Conservation (phyloP, 2,888 invertebrate species). For the Drosophila pegasa region DNA sequence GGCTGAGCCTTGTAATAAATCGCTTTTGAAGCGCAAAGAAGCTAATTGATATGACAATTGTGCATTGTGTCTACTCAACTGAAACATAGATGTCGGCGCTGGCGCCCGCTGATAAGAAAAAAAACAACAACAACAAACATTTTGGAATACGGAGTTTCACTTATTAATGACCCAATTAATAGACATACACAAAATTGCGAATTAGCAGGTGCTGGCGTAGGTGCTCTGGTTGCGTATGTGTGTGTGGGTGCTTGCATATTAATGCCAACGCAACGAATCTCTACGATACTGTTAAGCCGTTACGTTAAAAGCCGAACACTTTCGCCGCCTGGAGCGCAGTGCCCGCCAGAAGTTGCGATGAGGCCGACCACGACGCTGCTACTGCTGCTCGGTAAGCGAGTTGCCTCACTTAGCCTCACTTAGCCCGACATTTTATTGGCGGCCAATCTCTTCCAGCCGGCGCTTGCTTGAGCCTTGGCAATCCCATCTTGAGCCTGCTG, state of each 20-base stretch:
- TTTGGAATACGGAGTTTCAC: slow-evolving; percentile 27
- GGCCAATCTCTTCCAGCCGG: slow-evolving; percentile 20
- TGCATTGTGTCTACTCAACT: neutral
- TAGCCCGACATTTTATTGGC: neutral
- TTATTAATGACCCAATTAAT: slow-evolving; percentile 48
- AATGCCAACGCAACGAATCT: slow-evolving; percentile 44
- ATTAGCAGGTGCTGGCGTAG: slow-evolving; percentile 23
- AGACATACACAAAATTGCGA: slow-evolving; percentile 38
- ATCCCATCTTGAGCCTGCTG: slow-evolving; percentile 63
- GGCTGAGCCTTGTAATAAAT: neutral
- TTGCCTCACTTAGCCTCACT: neutral
- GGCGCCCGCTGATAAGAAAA: neutral
- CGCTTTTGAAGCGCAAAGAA: neutral
- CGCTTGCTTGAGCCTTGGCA: slow-evolving; percentile 28
- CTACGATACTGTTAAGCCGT: slow-evolving; percentile 52
- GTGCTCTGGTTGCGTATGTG: slow-evolving; percentile 1
- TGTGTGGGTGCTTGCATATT: slow-evolving; percentile 70
- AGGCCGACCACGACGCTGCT: slow-evolving; percentile 33
- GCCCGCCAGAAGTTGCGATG: slow-evolving; percentile 51
- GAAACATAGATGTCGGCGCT: slow-evolving; percentile 38
- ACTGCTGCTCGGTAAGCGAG: slow-evolving; percentile 47
- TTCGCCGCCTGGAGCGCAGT: slow-evolving; percentile 53
- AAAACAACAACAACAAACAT: too few relatives aligned
- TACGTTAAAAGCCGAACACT: slow-evolving; percentile 62
- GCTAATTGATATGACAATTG: slow-evolving; percentile 4